Evolutionary conservation across 2,888 invertebrate species (phyloP).

Genomic region (Onthophagus sagittarius): DNA sequence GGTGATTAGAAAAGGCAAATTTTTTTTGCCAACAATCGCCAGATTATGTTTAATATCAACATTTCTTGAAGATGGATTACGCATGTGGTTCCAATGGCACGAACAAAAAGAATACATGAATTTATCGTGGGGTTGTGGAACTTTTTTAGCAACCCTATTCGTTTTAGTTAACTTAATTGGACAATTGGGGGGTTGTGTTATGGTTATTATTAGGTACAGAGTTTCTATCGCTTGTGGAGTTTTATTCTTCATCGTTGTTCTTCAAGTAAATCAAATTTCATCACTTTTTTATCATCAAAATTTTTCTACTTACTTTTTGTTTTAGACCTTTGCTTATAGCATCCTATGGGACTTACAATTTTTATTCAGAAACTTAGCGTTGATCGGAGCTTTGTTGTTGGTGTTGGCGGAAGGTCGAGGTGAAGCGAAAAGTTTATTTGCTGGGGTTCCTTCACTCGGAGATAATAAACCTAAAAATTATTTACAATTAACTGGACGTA

Average conservation of each 20-base stretch:
- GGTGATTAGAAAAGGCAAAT: slow-evolving; percentile 90
- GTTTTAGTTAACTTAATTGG: slow-evolving; percentile 94
- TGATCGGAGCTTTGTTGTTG: slow-evolving; percentile 94
- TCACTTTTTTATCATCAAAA: background rate
- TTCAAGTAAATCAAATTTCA: slow-evolving; percentile 67
- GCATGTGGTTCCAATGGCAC: slow-evolving; percentile 99
- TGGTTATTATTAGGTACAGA: slow-evolving; percentile 90
- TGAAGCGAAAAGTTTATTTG: slow-evolving; percentile 92
- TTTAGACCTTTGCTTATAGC: slow-evolving; percentile 88
- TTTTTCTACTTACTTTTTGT: slow-evolving; percentile 29
- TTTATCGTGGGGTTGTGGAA: slow-evolving; percentile 95
- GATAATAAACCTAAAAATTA: slow-evolving; percentile 97
- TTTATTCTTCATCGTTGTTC: slow-evolving; percentile 90
- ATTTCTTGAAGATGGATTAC: slow-evolving; percentile 96
- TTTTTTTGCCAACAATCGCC: slow-evolving; percentile 91
- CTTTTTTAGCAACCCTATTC: slow-evolving; percentile 89
- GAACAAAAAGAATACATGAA: slow-evolving; percentile 98
- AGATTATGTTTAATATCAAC: slow-evolving; percentile 96
- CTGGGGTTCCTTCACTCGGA: slow-evolving; percentile 86
- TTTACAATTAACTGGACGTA: slow-evolving; percentile 91
- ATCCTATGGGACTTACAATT: slow-evolving; percentile 99
- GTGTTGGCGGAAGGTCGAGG: slow-evolving; percentile 94
- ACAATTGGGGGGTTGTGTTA: slow-evolving; percentile 92
- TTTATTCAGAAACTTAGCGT: slow-evolving; percentile 90
- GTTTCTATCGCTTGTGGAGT: slow-evolving; percentile 90